Conservation (phyloP, 2,888 invertebrate species). For the Plagodis pulveraria region DNA sequence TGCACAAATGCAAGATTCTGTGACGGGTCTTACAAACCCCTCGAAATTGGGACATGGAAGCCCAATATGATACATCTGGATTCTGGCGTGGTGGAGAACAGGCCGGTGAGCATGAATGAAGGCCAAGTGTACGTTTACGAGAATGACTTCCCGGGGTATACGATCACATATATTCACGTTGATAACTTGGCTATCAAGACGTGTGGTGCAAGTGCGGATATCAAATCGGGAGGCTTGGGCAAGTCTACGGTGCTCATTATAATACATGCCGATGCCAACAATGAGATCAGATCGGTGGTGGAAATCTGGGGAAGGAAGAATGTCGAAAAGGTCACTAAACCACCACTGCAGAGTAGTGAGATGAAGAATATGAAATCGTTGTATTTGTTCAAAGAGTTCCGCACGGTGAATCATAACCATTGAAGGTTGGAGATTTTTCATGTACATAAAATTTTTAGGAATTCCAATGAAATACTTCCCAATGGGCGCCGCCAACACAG, state of each 20-base stretch:
- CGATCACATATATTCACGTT: constrained; percentile 68
- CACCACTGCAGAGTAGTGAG: constrained; percentile 16
- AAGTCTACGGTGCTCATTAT: constrained; percentile 62
- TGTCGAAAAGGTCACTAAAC: constrained; percentile 5
- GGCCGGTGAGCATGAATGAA: constrained; percentile 59
- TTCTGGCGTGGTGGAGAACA: constrained; percentile 67
- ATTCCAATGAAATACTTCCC: too few species aligned
- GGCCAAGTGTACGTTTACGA: constrained; percentile 74
- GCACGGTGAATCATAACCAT: constrained; percentile 60
- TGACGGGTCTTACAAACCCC: constrained; percentile 56
- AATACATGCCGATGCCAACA: constrained; percentile 59
- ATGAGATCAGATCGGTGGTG: constrained; percentile 70
- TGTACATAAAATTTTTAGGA: too few species aligned
- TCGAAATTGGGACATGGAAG: constrained; percentile 67
- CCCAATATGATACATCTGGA: constrained; percentile 59
- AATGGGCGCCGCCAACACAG: too few species aligned
- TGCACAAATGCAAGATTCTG: constrained; percentile 52
- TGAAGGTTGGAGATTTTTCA: not conserved
- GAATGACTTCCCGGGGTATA: constrained; percentile 64
- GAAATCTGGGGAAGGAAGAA: constrained; percentile 70
- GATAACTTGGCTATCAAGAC: constrained; percentile 68
- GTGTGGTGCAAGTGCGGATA: constrained; percentile 64
- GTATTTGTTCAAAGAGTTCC: constrained; percentile 52
- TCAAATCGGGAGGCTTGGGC: constrained; percentile 64
- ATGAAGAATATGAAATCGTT: constrained; percentile 51